phyloP scores from a whole-genome alignment of 2,888 invertebrate genomes.

The Limulus polyphemus region DNA sequence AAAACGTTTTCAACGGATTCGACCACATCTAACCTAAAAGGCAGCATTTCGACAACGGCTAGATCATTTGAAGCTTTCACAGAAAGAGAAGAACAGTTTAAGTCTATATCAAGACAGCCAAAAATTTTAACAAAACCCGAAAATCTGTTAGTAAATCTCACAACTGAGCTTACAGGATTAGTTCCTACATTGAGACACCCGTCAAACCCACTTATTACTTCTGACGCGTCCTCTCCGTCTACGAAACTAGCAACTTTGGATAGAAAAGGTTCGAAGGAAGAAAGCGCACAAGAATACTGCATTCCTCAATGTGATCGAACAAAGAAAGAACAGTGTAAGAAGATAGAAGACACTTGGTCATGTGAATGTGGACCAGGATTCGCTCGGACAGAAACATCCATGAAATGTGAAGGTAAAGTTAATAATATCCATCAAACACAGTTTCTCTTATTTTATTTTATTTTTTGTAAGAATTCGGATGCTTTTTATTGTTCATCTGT shows the following conservation, averaged over 20 bases:
- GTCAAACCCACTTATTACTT: constrained; percentile 11
- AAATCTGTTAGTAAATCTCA: too few species aligned
- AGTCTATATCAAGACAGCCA: too few species aligned
- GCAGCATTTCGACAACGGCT: background rate
- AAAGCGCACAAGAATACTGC: constrained; percentile 18
- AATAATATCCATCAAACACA: too few species aligned
- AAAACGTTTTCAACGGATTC: constrained; percentile 18
- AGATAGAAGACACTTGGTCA: constrained; percentile 21
- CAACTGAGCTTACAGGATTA: constrained; percentile 4
- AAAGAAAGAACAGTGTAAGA: constrained; percentile 29
- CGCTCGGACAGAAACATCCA: constrained; percentile 24
- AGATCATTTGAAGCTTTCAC: background rate
- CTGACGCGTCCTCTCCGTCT: constrained; percentile 3
- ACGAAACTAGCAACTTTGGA: background rate
- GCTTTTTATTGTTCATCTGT: too few species aligned
- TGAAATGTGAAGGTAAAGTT: constrained; percentile 27
- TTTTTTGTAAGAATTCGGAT: too few species aligned
- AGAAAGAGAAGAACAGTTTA: constrained; percentile 7
- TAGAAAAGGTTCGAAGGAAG: background rate
- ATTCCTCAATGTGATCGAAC: constrained; percentile 28
- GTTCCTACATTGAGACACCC: constrained; percentile 1
- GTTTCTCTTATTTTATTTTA: too few species aligned
- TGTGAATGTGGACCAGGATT: constrained; percentile 30
- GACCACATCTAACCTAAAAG: constrained; percentile 1
- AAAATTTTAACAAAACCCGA: constrained; percentile 14